Conservation (phyloP, 1,140 invertebrate species). For the Ips typographus region DNA sequence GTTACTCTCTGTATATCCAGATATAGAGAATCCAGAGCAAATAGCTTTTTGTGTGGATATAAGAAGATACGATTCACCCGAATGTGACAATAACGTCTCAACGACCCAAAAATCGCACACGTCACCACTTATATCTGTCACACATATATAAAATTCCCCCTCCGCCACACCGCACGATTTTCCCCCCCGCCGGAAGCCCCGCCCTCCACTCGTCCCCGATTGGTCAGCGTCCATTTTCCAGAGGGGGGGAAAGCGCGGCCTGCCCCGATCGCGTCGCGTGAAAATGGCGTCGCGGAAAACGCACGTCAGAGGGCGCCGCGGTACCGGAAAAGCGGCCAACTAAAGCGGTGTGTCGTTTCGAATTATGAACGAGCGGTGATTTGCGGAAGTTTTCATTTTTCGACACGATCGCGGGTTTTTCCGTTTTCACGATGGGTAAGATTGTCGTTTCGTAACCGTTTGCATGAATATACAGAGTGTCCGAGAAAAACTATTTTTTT, state of each 20-base stretch:
- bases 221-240: constrained; percentile 5
- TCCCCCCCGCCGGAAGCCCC: not conserved
- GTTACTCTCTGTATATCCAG: no score
- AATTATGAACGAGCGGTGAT: constrained; percentile 24
- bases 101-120: constrained; percentile 10
- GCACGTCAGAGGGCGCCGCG: constrained; percentile 16
- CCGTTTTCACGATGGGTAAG: no score
- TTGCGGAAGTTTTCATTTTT: not conserved
- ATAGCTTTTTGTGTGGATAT: no score
- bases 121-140: constrained; percentile 2
- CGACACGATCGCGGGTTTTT: no score
- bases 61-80: not conserved
- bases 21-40: no score
- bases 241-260: constrained; percentile 5
- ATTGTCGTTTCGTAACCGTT: no score
- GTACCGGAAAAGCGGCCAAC: constrained; percentile 14
- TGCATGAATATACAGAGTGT: no score
- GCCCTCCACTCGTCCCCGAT: not conserved
- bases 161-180: not conserved
- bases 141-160: constrained; percentile 1
- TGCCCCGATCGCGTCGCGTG: constrained; percentile 13
- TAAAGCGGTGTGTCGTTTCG: constrained; percentile 3
- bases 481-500: no score
- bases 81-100: constrained; percentile 6
- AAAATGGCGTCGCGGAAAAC: constrained; percentile 32